Percentiles rank a stretch among this genome's conserved stretches.
phyloP scores from a whole-genome alignment of 2,888 invertebrate genomes.

The Alsophila aescularia region DNA sequence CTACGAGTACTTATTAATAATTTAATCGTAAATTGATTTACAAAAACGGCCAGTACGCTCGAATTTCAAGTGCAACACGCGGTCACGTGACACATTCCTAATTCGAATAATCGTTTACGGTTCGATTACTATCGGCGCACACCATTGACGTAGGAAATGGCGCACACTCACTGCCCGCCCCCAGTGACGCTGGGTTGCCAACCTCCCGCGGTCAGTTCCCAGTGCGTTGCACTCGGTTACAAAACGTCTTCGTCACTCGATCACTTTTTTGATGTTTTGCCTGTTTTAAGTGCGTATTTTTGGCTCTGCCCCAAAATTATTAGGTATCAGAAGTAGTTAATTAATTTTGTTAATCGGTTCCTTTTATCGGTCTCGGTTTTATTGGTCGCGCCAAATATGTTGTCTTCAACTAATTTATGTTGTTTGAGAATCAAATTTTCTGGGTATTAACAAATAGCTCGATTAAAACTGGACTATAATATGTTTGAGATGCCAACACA shows the following conservation, averaged over 20 bases:
- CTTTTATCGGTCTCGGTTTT: slow-evolving; percentile 64
- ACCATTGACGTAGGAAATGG: too few relatives aligned
- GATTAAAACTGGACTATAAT: slow-evolving; percentile 41
- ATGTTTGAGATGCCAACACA: slow-evolving; percentile 49
- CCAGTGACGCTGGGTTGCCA: slow-evolving; percentile 59
- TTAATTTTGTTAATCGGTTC: slow-evolving; percentile 68
- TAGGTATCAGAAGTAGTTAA: slow-evolving; percentile 76
- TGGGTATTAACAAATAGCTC: slow-evolving; percentile 44
- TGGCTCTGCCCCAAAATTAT: slow-evolving; percentile 63
- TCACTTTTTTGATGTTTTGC: slow-evolving; percentile 66
- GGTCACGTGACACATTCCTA: slow-evolving; percentile 65
- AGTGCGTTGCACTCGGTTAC: slow-evolving; percentile 76
- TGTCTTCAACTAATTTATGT: slow-evolving; percentile 56
- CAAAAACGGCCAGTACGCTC: slow-evolving; percentile 35
- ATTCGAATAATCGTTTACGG: slow-evolving; percentile 69
- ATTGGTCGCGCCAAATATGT: slow-evolving; percentile 56
- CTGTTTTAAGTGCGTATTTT: slow-evolving; percentile 70
- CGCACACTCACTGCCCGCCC: slow-evolving; percentile 51
- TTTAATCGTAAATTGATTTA: slow-evolving; percentile 6
- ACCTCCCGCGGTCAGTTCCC: slow-evolving; percentile 69
- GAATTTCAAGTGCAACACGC: slow-evolving; percentile 53
- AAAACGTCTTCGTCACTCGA: slow-evolving; percentile 70
- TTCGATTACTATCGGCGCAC: slow-evolving; percentile 53
- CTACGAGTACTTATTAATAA: slow-evolving; percentile 5
- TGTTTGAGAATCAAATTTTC: slow-evolving; percentile 55